A percentile compares a stretch with the other conserved stretches of the same genome.
Conservation (phyloP, 2,113 vertebrate genomes). For the Danio rerio region DNA sequence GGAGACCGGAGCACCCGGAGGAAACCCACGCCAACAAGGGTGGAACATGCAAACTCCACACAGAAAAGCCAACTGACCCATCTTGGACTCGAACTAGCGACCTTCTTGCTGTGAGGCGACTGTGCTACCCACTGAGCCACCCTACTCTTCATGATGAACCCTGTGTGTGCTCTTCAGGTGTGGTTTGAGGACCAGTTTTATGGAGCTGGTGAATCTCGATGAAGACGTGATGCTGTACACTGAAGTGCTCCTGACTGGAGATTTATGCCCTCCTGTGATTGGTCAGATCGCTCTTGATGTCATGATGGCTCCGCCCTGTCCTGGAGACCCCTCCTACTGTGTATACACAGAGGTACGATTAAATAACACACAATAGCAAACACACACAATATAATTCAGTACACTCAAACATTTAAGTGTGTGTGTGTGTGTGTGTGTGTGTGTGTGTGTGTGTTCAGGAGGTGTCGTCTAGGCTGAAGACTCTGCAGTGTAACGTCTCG, state of each 20-base stretch:
- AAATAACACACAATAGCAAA: too few relatives aligned
- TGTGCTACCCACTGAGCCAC: too few relatives aligned
- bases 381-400: too few relatives aligned
- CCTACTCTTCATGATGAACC: too few relatives aligned
- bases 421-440: conserved; percentile 33
- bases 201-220: conserved; percentile 76
- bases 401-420: not conserved
- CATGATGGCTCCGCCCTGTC: conserved; percentile 64
- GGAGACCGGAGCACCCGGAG: too few relatives aligned
- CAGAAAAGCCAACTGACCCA: too few relatives aligned
- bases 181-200: conserved; percentile 70
- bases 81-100: too few relatives aligned
- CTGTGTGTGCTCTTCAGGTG: conserved; percentile 57
- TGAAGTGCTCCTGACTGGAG: conserved; percentile 51
- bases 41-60: too few relatives aligned
- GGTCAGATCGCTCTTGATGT: conserved; percentile 71
- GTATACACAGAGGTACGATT: conserved; percentile 8
- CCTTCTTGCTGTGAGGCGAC: too few relatives aligned
- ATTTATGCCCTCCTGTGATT: conserved; percentile 60
- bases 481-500: conserved; percentile 62
- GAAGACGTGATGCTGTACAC: conserved; percentile 53
- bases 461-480: conserved; percentile 38
- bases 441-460: conserved; percentile 59
- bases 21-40: too few relatives aligned
- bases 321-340: conserved; percentile 62